phyloP scores from a whole-genome alignment of 2,113 vertebrate genomes.

The Eurystomus gularis region DNA sequence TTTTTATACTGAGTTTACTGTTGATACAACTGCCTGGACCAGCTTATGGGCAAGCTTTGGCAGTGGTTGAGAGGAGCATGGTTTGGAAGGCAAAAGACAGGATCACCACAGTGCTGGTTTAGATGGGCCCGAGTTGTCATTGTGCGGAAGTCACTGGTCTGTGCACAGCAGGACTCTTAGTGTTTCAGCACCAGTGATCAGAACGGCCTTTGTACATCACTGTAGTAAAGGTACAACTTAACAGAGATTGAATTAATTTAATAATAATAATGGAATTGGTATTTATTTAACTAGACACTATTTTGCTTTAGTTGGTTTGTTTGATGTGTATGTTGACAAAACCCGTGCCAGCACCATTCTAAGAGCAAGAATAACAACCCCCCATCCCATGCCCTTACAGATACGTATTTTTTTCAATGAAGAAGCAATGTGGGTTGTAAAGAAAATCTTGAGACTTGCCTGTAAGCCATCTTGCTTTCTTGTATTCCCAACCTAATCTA shows the following conservation, averaged over 20 bases:
- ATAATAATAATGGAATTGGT: not conserved
- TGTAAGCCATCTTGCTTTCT: not conserved
- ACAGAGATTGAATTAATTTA: not conserved
- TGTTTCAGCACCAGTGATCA: not conserved
- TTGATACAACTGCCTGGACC: not conserved
- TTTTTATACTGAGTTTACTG: not conserved
- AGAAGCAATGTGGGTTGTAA: not conserved
- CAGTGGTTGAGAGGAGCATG: not conserved
- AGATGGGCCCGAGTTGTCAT: not conserved
- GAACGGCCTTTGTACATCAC: not conserved
- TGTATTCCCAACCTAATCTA: not conserved
- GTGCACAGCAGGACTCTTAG: not conserved
- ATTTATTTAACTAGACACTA: not conserved
- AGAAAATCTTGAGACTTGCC: not conserved
- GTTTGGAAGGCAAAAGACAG: not conserved
- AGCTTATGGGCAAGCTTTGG: not conserved
- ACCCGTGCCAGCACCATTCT: not conserved
- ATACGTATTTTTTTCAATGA: not conserved
- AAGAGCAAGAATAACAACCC: not conserved
- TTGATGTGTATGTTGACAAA: not conserved
- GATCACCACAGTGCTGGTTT: not conserved
- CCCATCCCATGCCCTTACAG: not conserved
- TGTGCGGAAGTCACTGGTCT: not conserved
- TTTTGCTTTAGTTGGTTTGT: not conserved
- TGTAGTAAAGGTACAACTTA: not conserved